Evolutionary conservation across 2,888 invertebrate species (phyloP).

Genomic region (Himalopsyche anomala): DNA sequence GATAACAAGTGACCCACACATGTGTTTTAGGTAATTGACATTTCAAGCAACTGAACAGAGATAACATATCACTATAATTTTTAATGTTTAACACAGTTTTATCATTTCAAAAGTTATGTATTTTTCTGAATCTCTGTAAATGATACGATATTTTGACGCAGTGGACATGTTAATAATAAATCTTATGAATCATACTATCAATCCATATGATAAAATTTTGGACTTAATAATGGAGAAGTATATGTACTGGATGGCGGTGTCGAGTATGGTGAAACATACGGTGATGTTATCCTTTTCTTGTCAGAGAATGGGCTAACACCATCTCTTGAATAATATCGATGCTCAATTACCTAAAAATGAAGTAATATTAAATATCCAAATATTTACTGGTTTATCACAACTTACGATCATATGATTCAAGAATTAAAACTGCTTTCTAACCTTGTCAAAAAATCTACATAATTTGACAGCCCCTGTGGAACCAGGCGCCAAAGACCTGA

Average conservation of each 20-base stretch:
- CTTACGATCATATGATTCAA: neutral
- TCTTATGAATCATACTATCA: slow-evolving; percentile 65
- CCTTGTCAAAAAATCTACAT: slow-evolving; percentile 95
- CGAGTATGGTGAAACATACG: slow-evolving; percentile 71
- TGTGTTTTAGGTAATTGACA: too few species aligned
- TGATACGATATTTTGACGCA: too few species aligned
- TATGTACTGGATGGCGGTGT: slow-evolving; percentile 73
- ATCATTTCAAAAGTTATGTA: too few species aligned
- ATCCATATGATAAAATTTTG: slow-evolving; percentile 79
- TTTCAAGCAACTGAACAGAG: too few species aligned
- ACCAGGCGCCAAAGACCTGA: slow-evolving; percentile 92
- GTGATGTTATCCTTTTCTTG: slow-evolving; percentile 73
- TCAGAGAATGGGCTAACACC: slow-evolving; percentile 76
- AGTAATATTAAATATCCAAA: neutral
- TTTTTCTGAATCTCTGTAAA: too few species aligned
- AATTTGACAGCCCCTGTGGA: slow-evolving; percentile 96
- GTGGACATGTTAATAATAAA: neutral
- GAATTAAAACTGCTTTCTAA: slow-evolving; percentile 66
- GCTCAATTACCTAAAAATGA: slow-evolving; percentile 74
- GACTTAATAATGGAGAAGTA: slow-evolving; percentile 74
- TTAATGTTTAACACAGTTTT: too few species aligned
- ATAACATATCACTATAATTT: too few species aligned
- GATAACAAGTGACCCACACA: too few species aligned
- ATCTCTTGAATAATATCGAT: slow-evolving; percentile 75
- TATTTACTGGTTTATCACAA: too few species aligned